Evolutionary conservation across 1,140 invertebrate genomes (phyloP).

Genomic region (Helicoverpa zea): DNA sequence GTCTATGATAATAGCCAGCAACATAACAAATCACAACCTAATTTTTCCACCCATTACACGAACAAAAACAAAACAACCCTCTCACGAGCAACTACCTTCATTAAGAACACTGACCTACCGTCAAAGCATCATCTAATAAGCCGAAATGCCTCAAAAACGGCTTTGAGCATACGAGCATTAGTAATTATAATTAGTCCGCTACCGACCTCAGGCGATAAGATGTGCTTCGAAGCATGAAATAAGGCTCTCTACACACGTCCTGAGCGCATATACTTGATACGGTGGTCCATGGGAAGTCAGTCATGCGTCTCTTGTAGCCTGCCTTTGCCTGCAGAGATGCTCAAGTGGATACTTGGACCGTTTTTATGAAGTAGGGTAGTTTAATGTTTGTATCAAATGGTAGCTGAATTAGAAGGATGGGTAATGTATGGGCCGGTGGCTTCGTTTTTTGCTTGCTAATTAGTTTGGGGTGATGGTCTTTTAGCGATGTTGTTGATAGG

Average conservation of each 20-base stretch:
- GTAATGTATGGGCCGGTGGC: conserved; percentile 5
- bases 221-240: conserved; percentile 82
- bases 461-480: conserved; percentile 9
- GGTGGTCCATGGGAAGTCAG: conserved; percentile 74
- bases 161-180: conserved; percentile 77
- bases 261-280: conserved; percentile 55
- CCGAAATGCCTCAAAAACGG: conserved; percentile 68
- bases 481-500: neutral
- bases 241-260: conserved; percentile 72
- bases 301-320: conserved; percentile 72
- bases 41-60: neutral
- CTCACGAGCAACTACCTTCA: conserved; percentile 38
- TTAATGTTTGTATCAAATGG: conserved; percentile 44
- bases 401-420: conserved; percentile 10
- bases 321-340: conserved; percentile 59
- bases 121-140: conserved; percentile 53
- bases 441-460: conserved; percentile 18
- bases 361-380: conserved; percentile 48
- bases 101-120: conserved; percentile 17
- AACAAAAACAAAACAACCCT: conserved; percentile 30
- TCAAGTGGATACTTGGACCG: conserved; percentile 57
- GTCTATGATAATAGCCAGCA: too few relatives aligned
- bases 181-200: conserved; percentile 81
- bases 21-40: neutral
- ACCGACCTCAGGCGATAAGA: conserved; percentile 81